These are phyloP conservation scores for Sarcophaga carnaria DNA, from an alignment of 2,888 invertebrate species.

Conservation along the genomic window DNA sequence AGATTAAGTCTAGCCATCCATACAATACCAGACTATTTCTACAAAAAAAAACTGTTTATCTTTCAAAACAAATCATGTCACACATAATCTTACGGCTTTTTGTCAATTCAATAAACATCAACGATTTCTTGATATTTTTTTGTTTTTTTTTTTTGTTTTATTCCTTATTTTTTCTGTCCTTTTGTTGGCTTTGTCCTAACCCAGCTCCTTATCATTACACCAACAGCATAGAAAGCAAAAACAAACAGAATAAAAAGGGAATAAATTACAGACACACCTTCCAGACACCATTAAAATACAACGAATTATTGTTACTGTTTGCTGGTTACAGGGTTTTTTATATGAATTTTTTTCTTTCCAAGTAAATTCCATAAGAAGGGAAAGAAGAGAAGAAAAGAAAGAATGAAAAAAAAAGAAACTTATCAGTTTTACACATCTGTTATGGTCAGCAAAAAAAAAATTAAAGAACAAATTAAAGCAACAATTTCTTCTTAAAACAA, in stretches of 20 bases:
- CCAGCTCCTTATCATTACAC: constrained; percentile 21
- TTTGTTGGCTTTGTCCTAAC: not conserved
- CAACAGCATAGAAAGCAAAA: not conserved
- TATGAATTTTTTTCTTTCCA: not conserved
- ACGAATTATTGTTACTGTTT: not conserved
- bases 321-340: not conserved
- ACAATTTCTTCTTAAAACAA: not conserved
- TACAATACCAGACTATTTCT: not conserved
- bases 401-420: constrained; percentile 25
- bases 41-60: constrained; percentile 10
- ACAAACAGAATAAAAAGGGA: not conserved
- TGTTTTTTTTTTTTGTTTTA: not conserved
- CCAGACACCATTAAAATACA: constrained; percentile 2
- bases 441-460: constrained; percentile 33
- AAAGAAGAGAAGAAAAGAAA: too few species aligned
- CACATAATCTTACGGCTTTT: not conserved
- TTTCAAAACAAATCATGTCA: not conserved
- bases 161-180: not conserved
- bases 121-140: not conserved
- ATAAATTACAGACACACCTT: constrained; percentile 33
- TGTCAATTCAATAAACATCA: constrained; percentile 5
- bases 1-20: too few species aligned
- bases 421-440: constrained; percentile 53
- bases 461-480: constrained; percentile 23
- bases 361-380: not conserved